These are phyloP conservation scores for Trichopria drosophilae DNA, from an alignment of 2,888 invertebrate genomes.

Conservation along the genomic window DNA sequence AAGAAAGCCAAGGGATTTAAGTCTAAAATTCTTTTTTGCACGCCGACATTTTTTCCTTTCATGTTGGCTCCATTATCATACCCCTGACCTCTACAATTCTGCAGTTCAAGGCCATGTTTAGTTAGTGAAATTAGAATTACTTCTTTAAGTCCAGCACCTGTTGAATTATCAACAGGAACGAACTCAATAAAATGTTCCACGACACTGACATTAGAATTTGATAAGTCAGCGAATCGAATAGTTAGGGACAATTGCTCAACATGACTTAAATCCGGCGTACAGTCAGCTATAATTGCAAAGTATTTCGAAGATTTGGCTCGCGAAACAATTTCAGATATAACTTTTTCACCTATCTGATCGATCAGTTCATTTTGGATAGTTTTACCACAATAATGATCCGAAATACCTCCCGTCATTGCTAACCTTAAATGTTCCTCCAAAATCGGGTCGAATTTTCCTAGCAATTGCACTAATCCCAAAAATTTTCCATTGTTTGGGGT, in stretches of 20 bases:
- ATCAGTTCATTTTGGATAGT: slow-evolving; percentile 12
- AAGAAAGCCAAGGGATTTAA: slow-evolving; percentile 23
- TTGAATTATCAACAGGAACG: slow-evolving; percentile 16
- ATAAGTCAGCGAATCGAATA: background rate
- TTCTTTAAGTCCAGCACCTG: slow-evolving; percentile 33
- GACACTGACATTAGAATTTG: background rate
- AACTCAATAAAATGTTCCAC: slow-evolving; percentile 24
- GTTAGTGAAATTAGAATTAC: slow-evolving; percentile 38
- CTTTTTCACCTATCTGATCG: background rate
- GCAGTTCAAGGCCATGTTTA: slow-evolving; percentile 41
- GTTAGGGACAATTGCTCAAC: slow-evolving; percentile 1
- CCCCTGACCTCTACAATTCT: slow-evolving; percentile 45
- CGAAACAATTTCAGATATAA: background rate
- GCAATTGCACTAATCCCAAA: background rate
- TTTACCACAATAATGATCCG: slow-evolving; percentile 8
- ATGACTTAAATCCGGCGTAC: slow-evolving; percentile 7
- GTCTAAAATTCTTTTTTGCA: slow-evolving; percentile 47
- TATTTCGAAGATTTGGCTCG: background rate
- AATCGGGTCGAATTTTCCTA: slow-evolving; percentile 2
- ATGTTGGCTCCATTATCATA: slow-evolving; percentile 51
- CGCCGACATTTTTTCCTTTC: slow-evolving; percentile 46
- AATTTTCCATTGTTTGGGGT: slow-evolving; percentile 7
- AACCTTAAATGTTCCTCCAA: background rate
- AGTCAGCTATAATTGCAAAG: slow-evolving; percentile 7
- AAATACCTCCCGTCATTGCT: background rate